phyloP scores from a whole-genome alignment of 2,888 invertebrate species.

The Amaurobius ferox region DNA sequence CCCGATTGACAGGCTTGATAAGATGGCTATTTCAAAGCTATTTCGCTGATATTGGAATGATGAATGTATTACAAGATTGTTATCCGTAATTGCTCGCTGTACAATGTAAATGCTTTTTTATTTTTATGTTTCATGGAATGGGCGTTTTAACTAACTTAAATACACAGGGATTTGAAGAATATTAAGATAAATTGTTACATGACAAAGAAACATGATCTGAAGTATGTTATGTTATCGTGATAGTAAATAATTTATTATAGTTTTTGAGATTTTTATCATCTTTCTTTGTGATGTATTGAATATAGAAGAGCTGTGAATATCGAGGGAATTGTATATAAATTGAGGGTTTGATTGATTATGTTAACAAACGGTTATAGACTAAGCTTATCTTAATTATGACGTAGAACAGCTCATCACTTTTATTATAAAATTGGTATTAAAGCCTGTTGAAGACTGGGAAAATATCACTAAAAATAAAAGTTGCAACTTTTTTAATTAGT shows the following conservation, averaged over 20 bases:
- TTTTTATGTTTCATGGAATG: not conserved
- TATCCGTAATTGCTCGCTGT: not conserved
- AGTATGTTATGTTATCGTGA: not conserved
- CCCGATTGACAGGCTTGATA: not conserved
- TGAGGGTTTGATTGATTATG: no score
- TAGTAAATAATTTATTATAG: not conserved
- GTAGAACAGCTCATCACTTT: no score
- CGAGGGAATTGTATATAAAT: no score
- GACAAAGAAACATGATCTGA: not conserved
- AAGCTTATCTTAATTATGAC: no score
- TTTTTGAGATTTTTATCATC: not conserved
- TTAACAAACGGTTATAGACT: no score
- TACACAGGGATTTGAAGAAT: not conserved
- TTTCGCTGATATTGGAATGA: not conserved
- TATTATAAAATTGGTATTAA: no score
- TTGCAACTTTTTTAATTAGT: no score
- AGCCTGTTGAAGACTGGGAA: no score
- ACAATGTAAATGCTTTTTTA: not conserved
- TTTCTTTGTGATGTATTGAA: not conserved
- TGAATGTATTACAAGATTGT: not conserved
- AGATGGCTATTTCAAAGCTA: not conserved
- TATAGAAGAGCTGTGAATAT: no score
- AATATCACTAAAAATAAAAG: no score
- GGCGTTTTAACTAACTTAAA: slow-evolving; percentile 8
- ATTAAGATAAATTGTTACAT: not conserved